These are phyloP conservation scores for Heliothis subflexa DNA, from an alignment of 1,140 invertebrate species.

Conservation along the genomic window DNA sequence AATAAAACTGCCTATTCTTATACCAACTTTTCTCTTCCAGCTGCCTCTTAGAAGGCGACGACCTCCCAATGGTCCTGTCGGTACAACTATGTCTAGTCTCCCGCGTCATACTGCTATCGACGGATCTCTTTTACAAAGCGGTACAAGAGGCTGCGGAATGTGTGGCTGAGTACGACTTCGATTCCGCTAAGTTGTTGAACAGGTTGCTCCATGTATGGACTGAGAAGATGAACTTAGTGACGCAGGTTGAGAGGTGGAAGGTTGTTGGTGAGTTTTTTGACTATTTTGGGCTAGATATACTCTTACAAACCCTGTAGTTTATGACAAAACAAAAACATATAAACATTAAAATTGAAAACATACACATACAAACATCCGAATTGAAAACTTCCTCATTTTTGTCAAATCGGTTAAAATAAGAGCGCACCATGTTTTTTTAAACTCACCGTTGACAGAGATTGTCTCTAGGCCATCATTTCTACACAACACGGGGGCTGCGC, in stretches of 20 bases:
- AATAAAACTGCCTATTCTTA: too few species aligned
- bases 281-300: not conserved
- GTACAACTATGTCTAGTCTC: conserved; percentile 92
- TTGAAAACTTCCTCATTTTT: too few species aligned
- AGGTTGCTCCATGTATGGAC: conserved; percentile 92
- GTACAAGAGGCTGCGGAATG: conserved; percentile 86
- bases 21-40: conserved; percentile 67
- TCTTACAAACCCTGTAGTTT: too few species aligned
- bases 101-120: conserved; percentile 91
- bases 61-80: conserved; percentile 90
- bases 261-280: conserved; percentile 87
- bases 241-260: conserved; percentile 93
- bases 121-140: conserved; percentile 90
- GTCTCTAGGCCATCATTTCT: too few species aligned
- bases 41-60: conserved; percentile 88
- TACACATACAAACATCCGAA: too few species aligned
- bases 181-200: conserved; percentile 88
- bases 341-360: too few species aligned
- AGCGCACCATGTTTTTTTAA: too few species aligned
- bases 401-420: too few species aligned
- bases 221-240: conserved; percentile 92
- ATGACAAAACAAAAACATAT: too few species aligned
- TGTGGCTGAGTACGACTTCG: conserved; percentile 83
- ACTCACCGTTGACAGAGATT: too few species aligned
- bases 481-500: too few species aligned